Conservation (phyloP, 2,888 invertebrate genomes). For the Euzophera pinguis region DNA sequence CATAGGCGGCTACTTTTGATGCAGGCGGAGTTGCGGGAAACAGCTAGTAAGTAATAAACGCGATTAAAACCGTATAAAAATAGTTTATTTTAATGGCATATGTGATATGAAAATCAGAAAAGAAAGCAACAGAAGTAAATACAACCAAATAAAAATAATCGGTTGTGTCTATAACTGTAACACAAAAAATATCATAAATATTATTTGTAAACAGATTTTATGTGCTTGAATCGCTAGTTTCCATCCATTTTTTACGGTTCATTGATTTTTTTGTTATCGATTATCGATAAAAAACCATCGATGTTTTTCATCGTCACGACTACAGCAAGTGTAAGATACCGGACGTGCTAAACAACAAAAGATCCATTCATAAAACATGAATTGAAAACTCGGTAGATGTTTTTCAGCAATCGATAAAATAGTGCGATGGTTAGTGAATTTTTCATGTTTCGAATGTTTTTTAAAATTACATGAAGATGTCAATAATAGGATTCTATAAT, state of each 20-base stretch:
- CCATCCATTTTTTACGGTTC: conserved; percentile 22
- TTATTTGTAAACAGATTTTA: conserved; percentile 3
- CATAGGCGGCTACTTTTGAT: no score
- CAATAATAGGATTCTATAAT: no score
- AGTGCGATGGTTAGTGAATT: neutral
- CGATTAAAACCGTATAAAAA: no score
- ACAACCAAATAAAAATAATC: no score
- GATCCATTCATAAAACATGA: conserved; percentile 10
- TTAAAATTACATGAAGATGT: no score
- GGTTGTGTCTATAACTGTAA: no score
- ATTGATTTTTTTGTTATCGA: conserved; percentile 18
- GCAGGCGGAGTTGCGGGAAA: no score
- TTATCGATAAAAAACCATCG: conserved; percentile 14
- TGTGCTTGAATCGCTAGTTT: neutral
- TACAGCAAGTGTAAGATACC: conserved; percentile 18
- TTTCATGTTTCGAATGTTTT: neutral
- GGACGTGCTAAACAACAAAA: conserved; percentile 15
- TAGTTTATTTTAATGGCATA: no score
- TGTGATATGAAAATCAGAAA: no score
- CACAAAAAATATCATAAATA: no score
- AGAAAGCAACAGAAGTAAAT: no score
- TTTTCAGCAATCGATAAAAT: conserved; percentile 1
- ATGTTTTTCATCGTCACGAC: conserved; percentile 18
- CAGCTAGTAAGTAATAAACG: no score
- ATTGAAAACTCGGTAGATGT: neutral